These are phyloP conservation scores for Scyliorhinus canicula DNA, from an alignment of 2,797 vertebrate genomes.

Conservation along the genomic window DNA sequence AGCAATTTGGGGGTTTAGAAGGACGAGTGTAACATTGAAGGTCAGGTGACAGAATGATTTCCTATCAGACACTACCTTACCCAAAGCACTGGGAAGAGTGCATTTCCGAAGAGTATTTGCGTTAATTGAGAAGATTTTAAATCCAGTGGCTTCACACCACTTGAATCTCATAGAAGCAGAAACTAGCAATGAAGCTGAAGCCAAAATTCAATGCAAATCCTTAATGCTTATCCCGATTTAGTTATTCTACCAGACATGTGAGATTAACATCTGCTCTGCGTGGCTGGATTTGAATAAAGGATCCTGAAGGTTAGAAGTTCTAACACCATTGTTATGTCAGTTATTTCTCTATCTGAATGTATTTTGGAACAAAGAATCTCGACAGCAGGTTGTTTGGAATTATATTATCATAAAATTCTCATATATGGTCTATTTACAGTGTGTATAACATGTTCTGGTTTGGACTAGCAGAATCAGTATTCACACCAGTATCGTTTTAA, in stretches of 20 bases:
- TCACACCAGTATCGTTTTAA: neutral
- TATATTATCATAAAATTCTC: neutral
- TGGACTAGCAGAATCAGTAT: neutral
- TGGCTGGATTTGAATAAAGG: neutral
- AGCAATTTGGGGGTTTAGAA: neutral
- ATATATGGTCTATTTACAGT: neutral
- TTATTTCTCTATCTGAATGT: conserved; percentile 7
- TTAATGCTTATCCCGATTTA: conserved; percentile 20
- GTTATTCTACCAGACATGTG: neutral
- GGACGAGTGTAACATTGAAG: neutral
- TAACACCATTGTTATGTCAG: neutral
- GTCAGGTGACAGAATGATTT: neutral
- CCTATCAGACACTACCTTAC: neutral
- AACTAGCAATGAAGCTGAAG: neutral
- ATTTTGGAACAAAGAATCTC: neutral
- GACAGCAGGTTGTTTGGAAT: neutral
- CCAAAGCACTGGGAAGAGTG: neutral
- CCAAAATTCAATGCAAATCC: conserved; percentile 3
- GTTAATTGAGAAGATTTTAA: neutral
- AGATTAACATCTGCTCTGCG: conserved; percentile 12
- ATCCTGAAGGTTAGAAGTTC: neutral
- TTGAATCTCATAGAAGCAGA: neutral
- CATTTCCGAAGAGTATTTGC: neutral
- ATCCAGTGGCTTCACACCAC: neutral
- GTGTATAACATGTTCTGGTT: neutral